Evolutionary conservation across 2,797 vertebrate genomes (phyloP).

Genomic region (Arremon brunneinucha): DNA sequence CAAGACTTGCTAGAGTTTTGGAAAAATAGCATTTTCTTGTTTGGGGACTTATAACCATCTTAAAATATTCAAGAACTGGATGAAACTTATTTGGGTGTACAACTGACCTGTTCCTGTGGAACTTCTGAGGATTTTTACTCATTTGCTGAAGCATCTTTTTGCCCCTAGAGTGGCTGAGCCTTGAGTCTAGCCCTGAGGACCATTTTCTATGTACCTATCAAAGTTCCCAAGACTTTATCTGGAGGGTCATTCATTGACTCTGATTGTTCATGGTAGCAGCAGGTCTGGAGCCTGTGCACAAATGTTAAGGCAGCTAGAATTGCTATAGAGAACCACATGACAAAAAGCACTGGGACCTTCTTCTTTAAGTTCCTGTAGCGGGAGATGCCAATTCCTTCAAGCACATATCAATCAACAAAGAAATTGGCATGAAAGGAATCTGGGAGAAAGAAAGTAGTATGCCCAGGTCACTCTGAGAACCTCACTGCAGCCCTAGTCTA

Average conservation of each 20-base stretch:
- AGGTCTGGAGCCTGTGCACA: background rate
- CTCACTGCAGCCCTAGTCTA: fast-evolving
- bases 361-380: background rate
- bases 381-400: background rate
- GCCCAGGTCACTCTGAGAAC: background rate
- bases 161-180: background rate
- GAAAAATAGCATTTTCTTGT: background rate
- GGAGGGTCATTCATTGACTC: background rate
- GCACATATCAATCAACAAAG: background rate
- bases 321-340: fast-evolving
- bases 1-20: background rate
- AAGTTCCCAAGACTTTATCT: background rate
- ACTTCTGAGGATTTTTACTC: background rate
- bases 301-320: background rate
- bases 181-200: background rate
- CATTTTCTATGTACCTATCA: background rate
- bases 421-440: background rate
- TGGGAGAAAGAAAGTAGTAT: background rate
- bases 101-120: background rate
- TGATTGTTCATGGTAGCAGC: background rate
- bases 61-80: background rate
- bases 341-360: background rate
- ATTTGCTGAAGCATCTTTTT: background rate
- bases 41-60: background rate
- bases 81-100: background rate